Conservation (phyloP, 2,888 invertebrate species). For the Capitulum mitella region DNA sequence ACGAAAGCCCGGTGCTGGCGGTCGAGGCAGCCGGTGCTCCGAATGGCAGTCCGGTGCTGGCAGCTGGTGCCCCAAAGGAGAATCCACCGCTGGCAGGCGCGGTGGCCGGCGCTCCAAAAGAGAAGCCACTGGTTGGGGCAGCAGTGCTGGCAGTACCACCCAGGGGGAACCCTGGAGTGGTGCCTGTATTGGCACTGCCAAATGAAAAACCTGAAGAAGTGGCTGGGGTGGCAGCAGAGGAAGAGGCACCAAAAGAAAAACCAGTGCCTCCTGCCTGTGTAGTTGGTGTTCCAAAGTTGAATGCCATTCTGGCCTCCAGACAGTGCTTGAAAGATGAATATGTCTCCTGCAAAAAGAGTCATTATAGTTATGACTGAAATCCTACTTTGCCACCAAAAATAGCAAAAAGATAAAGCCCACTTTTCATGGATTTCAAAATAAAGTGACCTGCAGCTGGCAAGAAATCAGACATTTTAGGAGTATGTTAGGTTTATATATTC, state of each 20-base stretch:
- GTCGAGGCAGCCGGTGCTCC: slow-evolving; percentile 32
- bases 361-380: no score
- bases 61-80: slow-evolving; percentile 27
- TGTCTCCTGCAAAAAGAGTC: no score
- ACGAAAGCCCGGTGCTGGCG: slow-evolving; percentile 33
- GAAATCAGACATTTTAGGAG: no score
- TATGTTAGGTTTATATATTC: no score
- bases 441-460: no score
- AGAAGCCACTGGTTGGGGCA: slow-evolving; percentile 31
- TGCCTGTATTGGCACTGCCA: neutral
- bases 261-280: neutral
- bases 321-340: no score
- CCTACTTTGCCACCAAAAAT: no score
- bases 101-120: slow-evolving; percentile 36
- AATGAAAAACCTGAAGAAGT: neutral
- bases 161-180: neutral
- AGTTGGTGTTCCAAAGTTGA: neutral
- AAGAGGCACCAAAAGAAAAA: neutral
- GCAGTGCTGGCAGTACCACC: neutral
- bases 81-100: slow-evolving; percentile 29
- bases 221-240: neutral
- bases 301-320: neutral
- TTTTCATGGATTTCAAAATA: no score
- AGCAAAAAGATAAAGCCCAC: no score
- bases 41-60: slow-evolving; percentile 27